Percentiles rank a stretch among this genome's conserved stretches.
These are phyloP conservation scores for Acridotheres tristis DNA, from an alignment of 2,797 vertebrate species.

Conservation along the genomic window DNA sequence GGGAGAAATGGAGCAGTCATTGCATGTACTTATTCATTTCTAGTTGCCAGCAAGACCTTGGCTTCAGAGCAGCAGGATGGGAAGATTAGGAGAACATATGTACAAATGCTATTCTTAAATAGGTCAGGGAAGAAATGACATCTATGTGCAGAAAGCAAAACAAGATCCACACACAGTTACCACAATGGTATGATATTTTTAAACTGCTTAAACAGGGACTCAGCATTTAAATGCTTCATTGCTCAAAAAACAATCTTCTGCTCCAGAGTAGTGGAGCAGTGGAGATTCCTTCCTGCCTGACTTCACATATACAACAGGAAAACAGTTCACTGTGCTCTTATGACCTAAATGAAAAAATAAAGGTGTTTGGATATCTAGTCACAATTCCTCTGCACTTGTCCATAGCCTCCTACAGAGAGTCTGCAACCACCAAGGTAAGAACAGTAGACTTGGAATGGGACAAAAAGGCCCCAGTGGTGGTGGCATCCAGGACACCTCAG, in stretches of 20 bases:
- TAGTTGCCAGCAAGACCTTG: background rate
- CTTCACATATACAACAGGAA: background rate
- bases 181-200: background rate
- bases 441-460: background rate
- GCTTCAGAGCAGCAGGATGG: background rate
- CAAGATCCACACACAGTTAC: background rate
- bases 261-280: background rate
- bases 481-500: background rate
- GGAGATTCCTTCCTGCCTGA: background rate
- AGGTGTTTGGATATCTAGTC: background rate
- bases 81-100: background rate
- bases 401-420: background rate
- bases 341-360: background rate
- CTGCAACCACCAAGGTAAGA: background rate
- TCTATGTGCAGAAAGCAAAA: background rate
- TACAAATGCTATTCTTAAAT: background rate
- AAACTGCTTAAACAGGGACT: background rate
- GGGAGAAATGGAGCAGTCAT: background rate
- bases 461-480: background rate
- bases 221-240: background rate
- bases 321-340: background rate
- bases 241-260: background rate
- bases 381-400: background rate
- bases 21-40: background rate
- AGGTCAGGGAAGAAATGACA: constrained; percentile 8